Percentiles rank a stretch among this genome's conserved stretches.
Evolutionary conservation across 2,888 invertebrate genomes (phyloP).

Genomic region (Fragum fragum): DNA sequence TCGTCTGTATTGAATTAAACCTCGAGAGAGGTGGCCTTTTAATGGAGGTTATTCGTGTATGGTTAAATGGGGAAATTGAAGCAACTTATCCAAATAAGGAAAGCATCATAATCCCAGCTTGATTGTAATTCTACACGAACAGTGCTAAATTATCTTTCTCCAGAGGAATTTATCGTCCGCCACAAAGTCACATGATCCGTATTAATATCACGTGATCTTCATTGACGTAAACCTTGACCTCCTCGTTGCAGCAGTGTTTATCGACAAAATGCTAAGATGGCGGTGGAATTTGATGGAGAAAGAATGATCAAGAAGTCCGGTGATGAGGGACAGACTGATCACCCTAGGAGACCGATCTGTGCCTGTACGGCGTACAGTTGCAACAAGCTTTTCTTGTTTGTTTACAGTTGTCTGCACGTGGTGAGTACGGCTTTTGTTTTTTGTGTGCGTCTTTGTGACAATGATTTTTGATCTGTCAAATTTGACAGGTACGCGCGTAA

Average conservation of each 20-base stretch:
- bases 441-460: constrained; percentile 26
- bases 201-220: background rate
- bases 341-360: constrained; percentile 72
- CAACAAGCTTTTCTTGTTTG: constrained; percentile 77
- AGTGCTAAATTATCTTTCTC: background rate
- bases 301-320: constrained; percentile 60
- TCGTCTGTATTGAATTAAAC: too few relatives aligned
- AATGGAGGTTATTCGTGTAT: too few relatives aligned
- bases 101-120: background rate
- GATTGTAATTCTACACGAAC: constrained; percentile 2
- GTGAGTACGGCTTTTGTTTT: constrained; percentile 64
- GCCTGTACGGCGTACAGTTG: constrained; percentile 76
- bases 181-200: constrained; percentile 15
- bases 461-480: constrained; percentile 18
- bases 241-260: constrained; percentile 16
- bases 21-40: too few relatives aligned
- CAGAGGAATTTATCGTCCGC: constrained; percentile 10
- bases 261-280: constrained; percentile 57
- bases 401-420: constrained; percentile 75
- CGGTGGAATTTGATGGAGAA: constrained; percentile 66
- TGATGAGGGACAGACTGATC: constrained; percentile 38
- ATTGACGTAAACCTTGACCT: constrained; percentile 29
- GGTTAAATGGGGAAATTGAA: background rate
- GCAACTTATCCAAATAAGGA: constrained; percentile 19
- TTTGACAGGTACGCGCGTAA: constrained; percentile 23